Evolutionary conservation across 92 coral and sea anemone species (phyloP).

Genomic region (Epizoanthus rinbou): DNA sequence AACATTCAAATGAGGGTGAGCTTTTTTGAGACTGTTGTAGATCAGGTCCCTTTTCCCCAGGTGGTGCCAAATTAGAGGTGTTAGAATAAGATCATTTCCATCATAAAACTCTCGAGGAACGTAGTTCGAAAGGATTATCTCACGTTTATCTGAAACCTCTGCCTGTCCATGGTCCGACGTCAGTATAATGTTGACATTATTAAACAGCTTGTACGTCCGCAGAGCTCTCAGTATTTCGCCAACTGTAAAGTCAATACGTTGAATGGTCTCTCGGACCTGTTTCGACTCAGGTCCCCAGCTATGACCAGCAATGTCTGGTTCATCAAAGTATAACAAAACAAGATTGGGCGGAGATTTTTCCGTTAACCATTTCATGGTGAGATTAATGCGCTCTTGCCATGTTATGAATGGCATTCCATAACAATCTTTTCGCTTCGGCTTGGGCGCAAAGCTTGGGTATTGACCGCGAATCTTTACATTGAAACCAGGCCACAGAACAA

Average conservation of each 20-base stretch:
- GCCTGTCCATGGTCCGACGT: slow-evolving; percentile 91
- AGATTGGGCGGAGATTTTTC: slow-evolving; percentile 83
- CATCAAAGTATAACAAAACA: slow-evolving; percentile 80
- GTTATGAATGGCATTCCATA: slow-evolving; percentile 63
- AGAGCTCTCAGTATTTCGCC: slow-evolving; percentile 69
- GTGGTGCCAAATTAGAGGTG: slow-evolving; percentile 66
- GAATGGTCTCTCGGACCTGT: slow-evolving; percentile 52
- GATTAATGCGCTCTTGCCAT: slow-evolving; percentile 66
- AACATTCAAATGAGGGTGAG: slow-evolving; percentile 71
- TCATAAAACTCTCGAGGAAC: slow-evolving; percentile 62
- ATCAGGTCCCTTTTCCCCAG: slow-evolving; percentile 58
- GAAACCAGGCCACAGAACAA: slow-evolving; percentile 88
- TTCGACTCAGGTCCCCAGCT: slow-evolving; percentile 61
- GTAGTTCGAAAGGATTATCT: slow-evolving; percentile 61
- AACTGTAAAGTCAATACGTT: slow-evolving; percentile 61
- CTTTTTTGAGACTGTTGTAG: slow-evolving; percentile 64
- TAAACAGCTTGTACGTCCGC: slow-evolving; percentile 51
- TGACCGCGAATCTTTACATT: slow-evolving; percentile 68
- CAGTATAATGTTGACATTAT: slow-evolving; percentile 76
- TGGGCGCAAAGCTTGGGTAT: slow-evolving; percentile 59
- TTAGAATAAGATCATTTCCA: slow-evolving; percentile 73
- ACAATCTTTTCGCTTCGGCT: slow-evolving; percentile 52
- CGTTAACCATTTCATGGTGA: slow-evolving; percentile 69
- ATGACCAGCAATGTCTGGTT: slow-evolving; percentile 83
- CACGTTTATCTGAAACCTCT: slow-evolving; percentile 58